These are phyloP conservation scores for Dysmachus trigonus DNA, from an alignment of 2,888 invertebrate genomes.

Conservation along the genomic window DNA sequence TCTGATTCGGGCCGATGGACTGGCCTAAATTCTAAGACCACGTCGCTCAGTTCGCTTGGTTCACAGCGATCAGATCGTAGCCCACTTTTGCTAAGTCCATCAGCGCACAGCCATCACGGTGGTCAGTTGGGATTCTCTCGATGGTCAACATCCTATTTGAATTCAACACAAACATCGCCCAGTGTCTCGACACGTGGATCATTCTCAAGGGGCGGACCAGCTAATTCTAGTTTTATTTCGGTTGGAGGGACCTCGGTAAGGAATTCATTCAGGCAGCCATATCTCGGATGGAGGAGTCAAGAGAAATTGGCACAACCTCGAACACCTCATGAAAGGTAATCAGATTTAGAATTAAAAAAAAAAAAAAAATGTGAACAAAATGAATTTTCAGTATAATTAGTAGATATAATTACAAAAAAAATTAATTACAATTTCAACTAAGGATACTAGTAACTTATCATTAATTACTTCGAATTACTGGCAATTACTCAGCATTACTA, in stretches of 20 bases:
- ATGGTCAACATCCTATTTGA: constrained; percentile 80
- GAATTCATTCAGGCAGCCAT: constrained; percentile 82
- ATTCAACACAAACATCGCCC: constrained; percentile 78
- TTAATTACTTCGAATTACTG: too few species aligned
- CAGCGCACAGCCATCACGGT: constrained; percentile 65
- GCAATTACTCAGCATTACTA: too few species aligned
- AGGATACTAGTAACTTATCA: too few species aligned
- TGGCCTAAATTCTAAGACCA: constrained; percentile 84
- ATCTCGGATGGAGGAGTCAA: constrained; percentile 89
- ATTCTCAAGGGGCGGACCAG: constrained; percentile 69
- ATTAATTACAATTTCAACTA: too few species aligned
- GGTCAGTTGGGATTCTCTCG: constrained; percentile 64
- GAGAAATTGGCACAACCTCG: constrained; percentile 82
- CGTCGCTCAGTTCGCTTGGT: constrained; percentile 82
- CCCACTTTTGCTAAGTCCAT: constrained; percentile 63
- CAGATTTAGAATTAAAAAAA: not conserved
- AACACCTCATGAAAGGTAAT: constrained; percentile 83
- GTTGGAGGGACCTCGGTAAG: constrained; percentile 67
- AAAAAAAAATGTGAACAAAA: too few species aligned
- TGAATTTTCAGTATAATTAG: not conserved
- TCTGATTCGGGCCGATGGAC: constrained; percentile 72
- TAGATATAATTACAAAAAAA: not conserved
- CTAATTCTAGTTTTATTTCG: constrained; percentile 67
- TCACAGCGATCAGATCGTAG: constrained; percentile 64
- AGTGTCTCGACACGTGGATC: constrained; percentile 79